phyloP scores from a whole-genome alignment of 2,113 vertebrate genomes.

The Eurystomus gularis region DNA sequence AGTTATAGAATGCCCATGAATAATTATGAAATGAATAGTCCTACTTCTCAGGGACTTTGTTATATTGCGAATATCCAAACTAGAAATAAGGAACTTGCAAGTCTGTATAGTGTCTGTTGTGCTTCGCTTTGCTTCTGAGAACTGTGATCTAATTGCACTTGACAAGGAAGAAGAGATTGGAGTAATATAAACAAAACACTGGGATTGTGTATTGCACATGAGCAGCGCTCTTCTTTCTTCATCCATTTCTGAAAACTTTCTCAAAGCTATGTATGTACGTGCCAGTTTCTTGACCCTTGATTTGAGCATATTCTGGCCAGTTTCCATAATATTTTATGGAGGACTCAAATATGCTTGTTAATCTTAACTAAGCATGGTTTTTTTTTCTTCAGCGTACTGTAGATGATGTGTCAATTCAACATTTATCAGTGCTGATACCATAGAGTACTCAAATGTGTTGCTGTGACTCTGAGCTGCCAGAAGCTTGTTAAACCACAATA shows the following conservation, averaged over 20 bases:
- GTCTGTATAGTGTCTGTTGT: not conserved
- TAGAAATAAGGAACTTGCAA: not conserved
- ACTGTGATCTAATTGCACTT: not conserved
- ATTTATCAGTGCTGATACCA: not conserved
- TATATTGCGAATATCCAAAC: not conserved
- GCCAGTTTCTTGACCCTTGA: not conserved
- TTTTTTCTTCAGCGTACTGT: not conserved
- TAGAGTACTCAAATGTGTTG: not conserved
- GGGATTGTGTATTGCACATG: not conserved
- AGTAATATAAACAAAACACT: not conserved
- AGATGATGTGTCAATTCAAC: not conserved
- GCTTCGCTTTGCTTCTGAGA: not conserved
- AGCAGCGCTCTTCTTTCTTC: not conserved
- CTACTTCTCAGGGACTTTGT: not conserved
- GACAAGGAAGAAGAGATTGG: not conserved
- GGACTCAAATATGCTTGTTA: not conserved
- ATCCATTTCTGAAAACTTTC: not conserved
- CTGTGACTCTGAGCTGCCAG: not conserved
- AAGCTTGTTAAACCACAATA: not conserved
- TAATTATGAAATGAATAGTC: not conserved
- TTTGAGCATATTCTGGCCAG: not conserved
- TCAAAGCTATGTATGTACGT: not conserved
- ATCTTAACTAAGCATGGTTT: not conserved
- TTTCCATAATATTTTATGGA: not conserved
- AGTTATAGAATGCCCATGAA: not conserved